Evolutionary conservation across 2,797 vertebrate species (phyloP), one percentile per base, ranked within the genome.

Genomic region (Sylvia borin): DNA sequence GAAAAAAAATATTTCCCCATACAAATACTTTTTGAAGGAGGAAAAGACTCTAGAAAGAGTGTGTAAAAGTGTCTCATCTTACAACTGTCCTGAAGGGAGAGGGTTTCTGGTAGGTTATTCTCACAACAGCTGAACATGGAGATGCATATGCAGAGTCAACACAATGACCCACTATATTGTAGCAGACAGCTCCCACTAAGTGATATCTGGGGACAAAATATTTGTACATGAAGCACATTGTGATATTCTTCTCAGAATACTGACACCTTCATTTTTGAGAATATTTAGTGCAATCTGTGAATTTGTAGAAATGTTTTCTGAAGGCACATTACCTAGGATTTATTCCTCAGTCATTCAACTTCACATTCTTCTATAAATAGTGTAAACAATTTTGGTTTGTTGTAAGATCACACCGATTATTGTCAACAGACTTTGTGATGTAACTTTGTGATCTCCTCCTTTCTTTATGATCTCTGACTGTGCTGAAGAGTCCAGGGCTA

Each of bases 81-180:
- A 25, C 6, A 83, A 42, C 34, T 74, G 54, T 78, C 47, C 43
- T 70, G 54, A 62, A 54, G 29, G 22, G 34, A 79, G 21, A 42
- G 29, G 13, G 4, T 16, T 81, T 78, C 51, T 86, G 47, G 31
- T 72, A 25, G 24, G 10, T 48, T 36, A 6, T 71, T 80, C 16
- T 55, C 11, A 53, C 12, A 72, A 34, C 45, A 88, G 12, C 31
- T 75, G 72, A 60, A 27, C 6, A 5, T 4, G 24, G 43, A 57
- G 45, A 43, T 25, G 17, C 27, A 16, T 0, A 1, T n/a, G 19
- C 5, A 11, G 54, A 65, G 38, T 34, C 31, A 51, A 40, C 7
- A 25, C 4, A 10, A 20, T 85, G 34, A 55, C 17, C 17, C 7
- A 3, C 25, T 4, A 0, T 0, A 0, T 3, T 40, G 16, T 73